Evolutionary conservation across 2,113 vertebrate species (phyloP), one percentile per base, ranked within the genome.

Genomic region (Scatophagus argus): DNA sequence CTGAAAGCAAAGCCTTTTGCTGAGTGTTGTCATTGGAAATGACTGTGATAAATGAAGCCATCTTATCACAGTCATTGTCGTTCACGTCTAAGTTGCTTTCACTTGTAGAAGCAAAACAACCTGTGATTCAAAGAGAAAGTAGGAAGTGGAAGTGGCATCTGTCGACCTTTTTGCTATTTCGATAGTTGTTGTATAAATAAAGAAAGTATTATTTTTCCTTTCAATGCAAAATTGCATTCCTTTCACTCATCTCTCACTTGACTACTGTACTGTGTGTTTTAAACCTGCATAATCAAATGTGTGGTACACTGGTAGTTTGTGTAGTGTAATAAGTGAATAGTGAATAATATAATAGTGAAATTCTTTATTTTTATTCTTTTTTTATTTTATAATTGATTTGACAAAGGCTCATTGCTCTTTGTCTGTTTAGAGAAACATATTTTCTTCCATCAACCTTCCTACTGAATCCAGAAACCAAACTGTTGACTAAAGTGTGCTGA

Each of bases 131-230:
- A 38, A 58, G 43, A 59, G 63, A 78, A 82, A 73, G n/a, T 9
- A 83, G 71, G 65, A 73, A 82, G 41, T 72, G 17, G 21, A 6
- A 1, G 10, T n/a, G n/a, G n/a, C n/a, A n/a, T n/a, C 38, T 38
- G 9, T n/a, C 7, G 39, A 36, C 10, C 31, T 36, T 41, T 58
- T 32, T n/a, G n/a, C n/a, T n/a, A n/a, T n/a, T n/a, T n/a, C n/a
- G n/a, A n/a, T n/a, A n/a, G n/a, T n/a, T n/a, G n/a, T n/a, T n/a
- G n/a, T n/a, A n/a, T n/a, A n/a, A n/a, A n/a, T n/a, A n/a, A n/a
- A n/a, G n/a, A n/a, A n/a, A n/a, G n/a, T n/a, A n/a, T n/a, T n/a
- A n/a, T n/a, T n/a, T n/a, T n/a, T n/a, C n/a, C n/a, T n/a, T n/a
- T n/a, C n/a, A n/a, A 44, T 44, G 27, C 17, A 17, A 32, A 39